These are phyloP conservation scores for Meloidogyne floridensis DNA, from an alignment of 1,140 invertebrate genomes.

Conservation along the genomic window DNA sequence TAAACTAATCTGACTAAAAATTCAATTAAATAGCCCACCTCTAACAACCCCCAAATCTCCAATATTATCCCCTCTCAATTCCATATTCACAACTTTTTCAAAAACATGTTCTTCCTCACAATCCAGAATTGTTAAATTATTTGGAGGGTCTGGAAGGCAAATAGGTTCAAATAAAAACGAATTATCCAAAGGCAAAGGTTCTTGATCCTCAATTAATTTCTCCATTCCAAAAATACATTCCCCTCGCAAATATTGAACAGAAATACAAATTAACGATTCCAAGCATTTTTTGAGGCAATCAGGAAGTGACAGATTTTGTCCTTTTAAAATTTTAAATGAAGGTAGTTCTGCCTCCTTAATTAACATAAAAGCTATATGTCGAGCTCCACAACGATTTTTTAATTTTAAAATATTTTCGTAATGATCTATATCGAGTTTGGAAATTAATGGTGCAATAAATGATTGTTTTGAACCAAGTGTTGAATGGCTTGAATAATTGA, in stretches of 20 bases:
- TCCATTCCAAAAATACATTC: constrained; percentile 49
- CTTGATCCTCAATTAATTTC: neutral
- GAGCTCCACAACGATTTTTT: constrained; percentile 28
- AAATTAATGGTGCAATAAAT: constrained; percentile 20
- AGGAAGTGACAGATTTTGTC: constrained; percentile 1
- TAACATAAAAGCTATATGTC: constrained; percentile 46
- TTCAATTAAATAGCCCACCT: neutral
- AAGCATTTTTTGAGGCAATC: constrained; percentile 36
- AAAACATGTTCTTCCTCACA: constrained; percentile 52
- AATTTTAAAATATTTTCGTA: constrained; percentile 42
- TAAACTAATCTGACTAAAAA: too few species aligned
- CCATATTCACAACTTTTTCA: constrained; percentile 38
- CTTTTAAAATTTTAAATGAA: constrained; percentile 18
- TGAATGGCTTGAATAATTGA: neutral
- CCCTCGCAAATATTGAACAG: constrained; percentile 44
- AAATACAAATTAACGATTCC: constrained; percentile 47
- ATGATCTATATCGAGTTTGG: constrained; percentile 33
- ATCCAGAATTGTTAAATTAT: constrained; percentile 26
- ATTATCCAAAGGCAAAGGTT: constrained; percentile 29
- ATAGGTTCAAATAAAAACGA: constrained; percentile 53
- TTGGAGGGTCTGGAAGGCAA: constrained; percentile 37
- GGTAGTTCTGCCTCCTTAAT: constrained; percentile 40
- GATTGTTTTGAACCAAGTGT: constrained; percentile 2
- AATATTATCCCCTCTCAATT: constrained; percentile 15
- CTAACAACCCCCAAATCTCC: neutral